Percentiles rank a stretch among this genome's conserved stretches.
Evolutionary conservation across 2,797 vertebrate species (phyloP).

Genomic region (Esox lucius): DNA sequence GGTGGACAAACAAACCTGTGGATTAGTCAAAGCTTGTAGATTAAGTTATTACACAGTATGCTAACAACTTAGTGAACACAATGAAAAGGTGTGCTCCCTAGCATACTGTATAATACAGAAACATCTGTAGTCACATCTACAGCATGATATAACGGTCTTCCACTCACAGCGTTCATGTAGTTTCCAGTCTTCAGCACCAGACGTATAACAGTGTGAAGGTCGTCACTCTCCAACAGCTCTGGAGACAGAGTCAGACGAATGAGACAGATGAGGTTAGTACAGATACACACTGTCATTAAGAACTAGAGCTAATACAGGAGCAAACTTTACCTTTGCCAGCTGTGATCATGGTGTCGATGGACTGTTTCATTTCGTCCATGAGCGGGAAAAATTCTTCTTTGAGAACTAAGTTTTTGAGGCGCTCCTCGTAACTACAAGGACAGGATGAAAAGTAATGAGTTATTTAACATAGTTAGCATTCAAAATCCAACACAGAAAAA

Average conservation of each 20-base stretch:
- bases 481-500: background rate
- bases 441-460: background rate
- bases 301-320: background rate
- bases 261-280: background rate
- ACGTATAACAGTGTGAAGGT: slow-evolving; percentile 79
- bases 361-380: slow-evolving; percentile 70
- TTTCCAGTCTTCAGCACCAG: slow-evolving; percentile 84
- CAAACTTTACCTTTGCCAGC: slow-evolving; percentile 71
- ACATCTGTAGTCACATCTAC: too few relatives aligned
- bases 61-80: background rate
- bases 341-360: slow-evolving; percentile 67
- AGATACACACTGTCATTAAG: background rate
- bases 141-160: background rate
- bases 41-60: background rate
- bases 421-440: slow-evolving; percentile 72
- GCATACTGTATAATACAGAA: background rate
- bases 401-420: slow-evolving; percentile 76
- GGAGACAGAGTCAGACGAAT: background rate
- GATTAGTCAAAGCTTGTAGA: background rate
- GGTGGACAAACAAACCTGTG: slow-evolving; percentile 12
- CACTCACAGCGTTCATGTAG: slow-evolving; percentile 83
- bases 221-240: slow-evolving; percentile 78
- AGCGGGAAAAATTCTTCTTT: slow-evolving; percentile 81
- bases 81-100: background rate
- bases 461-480: background rate